Conservation (phyloP, 2,888 invertebrate species). For the Chrysolina americana region DNA sequence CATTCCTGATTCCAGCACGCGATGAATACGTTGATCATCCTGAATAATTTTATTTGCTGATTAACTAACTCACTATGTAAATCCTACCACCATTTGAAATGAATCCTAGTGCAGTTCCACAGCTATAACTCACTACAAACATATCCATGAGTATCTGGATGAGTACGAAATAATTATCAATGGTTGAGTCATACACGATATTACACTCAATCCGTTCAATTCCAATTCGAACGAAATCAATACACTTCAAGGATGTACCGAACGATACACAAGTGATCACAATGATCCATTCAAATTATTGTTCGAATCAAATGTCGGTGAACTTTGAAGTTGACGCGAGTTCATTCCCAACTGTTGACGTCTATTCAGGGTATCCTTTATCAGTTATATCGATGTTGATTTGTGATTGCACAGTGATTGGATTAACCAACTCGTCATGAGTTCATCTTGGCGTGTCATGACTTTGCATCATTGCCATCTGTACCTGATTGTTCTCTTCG, state of each 20-base stretch:
- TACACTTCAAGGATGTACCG: neutral
- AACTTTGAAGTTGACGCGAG: conserved; percentile 38
- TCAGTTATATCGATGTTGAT: conserved; percentile 48
- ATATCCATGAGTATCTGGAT: too few relatives aligned
- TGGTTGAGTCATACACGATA: neutral
- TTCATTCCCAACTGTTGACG: conserved; percentile 35
- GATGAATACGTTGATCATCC: too few relatives aligned
- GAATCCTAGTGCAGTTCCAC: too few relatives aligned
- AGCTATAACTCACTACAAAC: too few relatives aligned
- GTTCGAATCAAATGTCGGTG: conserved; percentile 44
- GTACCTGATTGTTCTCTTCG: conserved; percentile 51
- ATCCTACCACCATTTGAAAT: too few relatives aligned
- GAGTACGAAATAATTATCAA: neutral
- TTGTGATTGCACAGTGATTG: conserved; percentile 52
- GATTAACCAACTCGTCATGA: conserved; percentile 50
- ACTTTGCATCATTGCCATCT: conserved; percentile 52
- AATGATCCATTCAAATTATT: conserved; percentile 45
- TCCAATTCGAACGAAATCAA: conserved; percentile 1
- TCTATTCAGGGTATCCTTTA: conserved; percentile 38
- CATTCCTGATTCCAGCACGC: too few relatives aligned
- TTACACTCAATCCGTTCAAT: neutral
- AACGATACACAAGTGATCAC: conserved; percentile 33
- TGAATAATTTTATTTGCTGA: too few relatives aligned
- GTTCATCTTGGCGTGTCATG: conserved; percentile 52
- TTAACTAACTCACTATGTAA: too few relatives aligned